Percentiles rank a stretch among this genome's conserved stretches.
Evolutionary conservation across 2,888 invertebrate species (phyloP).

Genomic region (Elysia crispata): DNA sequence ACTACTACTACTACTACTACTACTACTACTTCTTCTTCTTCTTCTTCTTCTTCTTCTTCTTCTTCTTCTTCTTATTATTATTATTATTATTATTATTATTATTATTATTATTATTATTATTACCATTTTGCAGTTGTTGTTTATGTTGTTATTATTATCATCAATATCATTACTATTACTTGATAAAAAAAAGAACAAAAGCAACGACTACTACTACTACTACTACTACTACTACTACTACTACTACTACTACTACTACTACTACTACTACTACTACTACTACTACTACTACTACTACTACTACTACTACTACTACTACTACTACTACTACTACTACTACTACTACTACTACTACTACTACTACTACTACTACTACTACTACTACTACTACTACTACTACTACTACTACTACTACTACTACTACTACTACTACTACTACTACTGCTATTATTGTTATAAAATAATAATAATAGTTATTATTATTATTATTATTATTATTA

Average conservation of each 20-base stretch:
- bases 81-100: too few species aligned
- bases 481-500: too few species aligned
- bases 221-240: constrained; percentile 23
- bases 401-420: constrained; percentile 28
- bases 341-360: constrained; percentile 26
- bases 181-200: too few species aligned
- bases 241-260: constrained; percentile 9
- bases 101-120: too few species aligned
- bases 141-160: too few species aligned
- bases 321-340: constrained; percentile 30
- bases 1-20: too few species aligned
- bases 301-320: constrained; percentile 31
- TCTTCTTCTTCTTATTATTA: too few species aligned
- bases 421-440: constrained; percentile 34
- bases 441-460: neutral
- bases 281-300: constrained; percentile 20
- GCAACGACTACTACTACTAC: constrained; percentile 30
- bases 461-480: too few species aligned
- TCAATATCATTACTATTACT: too few species aligned
- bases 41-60: too few species aligned
- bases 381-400: constrained; percentile 40
- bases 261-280: constrained; percentile 13
- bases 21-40: too few species aligned
- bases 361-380: constrained; percentile 35
- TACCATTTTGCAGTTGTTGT: too few species aligned